Percentiles rank a stretch among this genome's conserved stretches.
These are phyloP conservation scores for Chaenogobius annularis DNA, from an alignment of 2,113 vertebrate species.

Conservation along the genomic window DNA sequence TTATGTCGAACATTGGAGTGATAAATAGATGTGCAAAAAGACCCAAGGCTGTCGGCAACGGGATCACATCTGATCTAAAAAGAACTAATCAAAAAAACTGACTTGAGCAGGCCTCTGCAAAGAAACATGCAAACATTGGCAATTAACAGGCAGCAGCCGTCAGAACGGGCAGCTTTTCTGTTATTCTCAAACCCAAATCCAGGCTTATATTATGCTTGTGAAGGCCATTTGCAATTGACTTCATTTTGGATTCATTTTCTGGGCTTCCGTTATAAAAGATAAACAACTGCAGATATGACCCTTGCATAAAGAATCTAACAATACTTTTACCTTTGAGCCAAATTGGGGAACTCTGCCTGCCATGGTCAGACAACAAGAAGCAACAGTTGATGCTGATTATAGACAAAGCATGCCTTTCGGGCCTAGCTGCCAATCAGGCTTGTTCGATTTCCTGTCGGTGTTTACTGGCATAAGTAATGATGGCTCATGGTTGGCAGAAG, in stretches of 20 bases:
- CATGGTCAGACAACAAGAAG: not conserved
- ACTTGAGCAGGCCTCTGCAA: not conserved
- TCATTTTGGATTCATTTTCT: not conserved
- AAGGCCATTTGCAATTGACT: slow-evolving; percentile 8
- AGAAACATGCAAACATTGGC: slow-evolving; percentile 1
- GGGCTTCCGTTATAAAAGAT: slow-evolving; percentile 3
- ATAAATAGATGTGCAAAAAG: slow-evolving; percentile 4
- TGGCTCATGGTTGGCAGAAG: slow-evolving; percentile 4
- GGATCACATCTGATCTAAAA: slow-evolving; percentile 4
- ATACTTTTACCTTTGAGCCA: slow-evolving; percentile 9
- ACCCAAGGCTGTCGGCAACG: slow-evolving; percentile 1
- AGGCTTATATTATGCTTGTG: not conserved
- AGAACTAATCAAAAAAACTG: not conserved
- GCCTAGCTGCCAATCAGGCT: slow-evolving; percentile 8
- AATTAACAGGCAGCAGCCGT: slow-evolving; percentile 7
- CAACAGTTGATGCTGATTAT: slow-evolving; percentile 4
- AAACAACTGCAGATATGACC: not conserved
- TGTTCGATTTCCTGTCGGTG: slow-evolving; percentile 2
- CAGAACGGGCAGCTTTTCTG: not conserved
- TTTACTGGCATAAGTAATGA: slow-evolving; percentile 9
- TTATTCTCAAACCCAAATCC: slow-evolving; percentile 1
- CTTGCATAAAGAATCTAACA: not conserved
- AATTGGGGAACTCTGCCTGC: slow-evolving; percentile 1
- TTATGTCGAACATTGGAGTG: not conserved
- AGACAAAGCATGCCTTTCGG: slow-evolving; percentile 8